These are phyloP conservation scores for Drosophila aff. DNA, from an alignment of 1,140 invertebrate species.

Conservation along the genomic window DNA sequence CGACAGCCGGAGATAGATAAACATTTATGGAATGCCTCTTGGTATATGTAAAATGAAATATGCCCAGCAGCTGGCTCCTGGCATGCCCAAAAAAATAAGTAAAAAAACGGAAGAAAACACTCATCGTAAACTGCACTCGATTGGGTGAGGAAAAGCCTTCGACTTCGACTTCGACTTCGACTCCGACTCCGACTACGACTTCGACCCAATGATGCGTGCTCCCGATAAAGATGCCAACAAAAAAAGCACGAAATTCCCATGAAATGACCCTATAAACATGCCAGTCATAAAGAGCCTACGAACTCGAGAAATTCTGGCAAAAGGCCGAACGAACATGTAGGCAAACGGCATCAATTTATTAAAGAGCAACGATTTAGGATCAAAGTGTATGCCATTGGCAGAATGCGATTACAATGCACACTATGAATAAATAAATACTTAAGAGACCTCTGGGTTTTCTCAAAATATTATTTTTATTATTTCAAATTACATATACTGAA, in stretches of 20 bases:
- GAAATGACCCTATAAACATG: conserved; percentile 37
- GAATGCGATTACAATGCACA: not conserved
- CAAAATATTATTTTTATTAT: not conserved
- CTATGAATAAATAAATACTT: not conserved
- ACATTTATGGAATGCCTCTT: conserved; percentile 51
- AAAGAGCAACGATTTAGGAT: conserved; percentile 11
- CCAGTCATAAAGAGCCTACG: conserved; percentile 42
- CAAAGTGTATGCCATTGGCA: conserved; percentile 1
- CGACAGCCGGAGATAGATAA: conserved; percentile 15
- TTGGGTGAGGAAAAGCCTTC: conserved; percentile 31
- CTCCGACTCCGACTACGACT: conserved; percentile 12
- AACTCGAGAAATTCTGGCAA: conserved; percentile 7
- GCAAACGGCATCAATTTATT: conserved; percentile 16
- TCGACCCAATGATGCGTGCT: conserved; percentile 66
- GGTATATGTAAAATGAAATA: conserved; percentile 29
- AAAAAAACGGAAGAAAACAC: conserved; percentile 12
- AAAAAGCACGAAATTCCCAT: conserved; percentile 14
- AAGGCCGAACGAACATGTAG: not conserved
- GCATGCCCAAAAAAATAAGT: not conserved
- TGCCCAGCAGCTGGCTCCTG: conserved; percentile 4
- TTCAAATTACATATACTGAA: too few species aligned
- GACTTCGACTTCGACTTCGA: conserved; percentile 23
- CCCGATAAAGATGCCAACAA: conserved; percentile 57
- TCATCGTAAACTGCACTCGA: conserved; percentile 63
- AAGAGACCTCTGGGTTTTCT: not conserved